phyloP scores from a whole-genome alignment of 2,113 vertebrate genomes.

The Carassius auratus region DNA sequence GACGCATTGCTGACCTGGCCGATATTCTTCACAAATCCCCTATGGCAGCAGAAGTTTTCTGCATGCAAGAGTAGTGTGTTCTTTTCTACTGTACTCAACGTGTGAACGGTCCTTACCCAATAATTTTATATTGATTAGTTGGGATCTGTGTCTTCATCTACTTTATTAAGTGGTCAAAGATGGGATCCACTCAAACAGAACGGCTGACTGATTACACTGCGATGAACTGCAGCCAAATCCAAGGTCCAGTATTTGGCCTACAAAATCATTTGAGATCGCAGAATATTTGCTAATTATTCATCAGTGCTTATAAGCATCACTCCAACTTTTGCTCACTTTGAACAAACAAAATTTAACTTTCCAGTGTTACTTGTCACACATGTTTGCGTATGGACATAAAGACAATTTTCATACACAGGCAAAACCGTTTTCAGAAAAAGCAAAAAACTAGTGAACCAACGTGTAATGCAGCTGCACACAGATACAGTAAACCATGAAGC shows the following conservation, averaged over 20 bases:
- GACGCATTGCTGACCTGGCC: constrained; percentile 27
- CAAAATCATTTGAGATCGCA: neutral
- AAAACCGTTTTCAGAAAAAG: too few relatives aligned
- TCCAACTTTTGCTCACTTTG: neutral
- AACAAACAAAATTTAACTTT: neutral
- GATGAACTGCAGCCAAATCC: neutral
- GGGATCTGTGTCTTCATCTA: neutral
- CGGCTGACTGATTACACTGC: neutral
- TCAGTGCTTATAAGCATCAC: neutral
- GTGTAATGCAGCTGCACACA: too few relatives aligned
- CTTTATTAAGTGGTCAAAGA: neutral
- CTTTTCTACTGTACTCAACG: neutral
- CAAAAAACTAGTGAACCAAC: neutral
- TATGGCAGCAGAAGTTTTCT: constrained; percentile 4
- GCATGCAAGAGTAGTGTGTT: constrained; percentile 31
- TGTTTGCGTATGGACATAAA: neutral
- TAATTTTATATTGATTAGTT: constrained; percentile 34
- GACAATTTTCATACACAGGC: too few relatives aligned
- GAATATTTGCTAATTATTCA: neutral
- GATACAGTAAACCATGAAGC: neutral
- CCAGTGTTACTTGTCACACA: neutral
- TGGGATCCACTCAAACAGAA: neutral
- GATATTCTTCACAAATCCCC: constrained; percentile 18
- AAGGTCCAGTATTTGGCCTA: neutral
- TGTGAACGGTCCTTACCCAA: constrained; percentile 1